Base-by-base conservation (phyloP, 2,888 invertebrate genomes). In the Agriopis leucophaearia region DNA sequence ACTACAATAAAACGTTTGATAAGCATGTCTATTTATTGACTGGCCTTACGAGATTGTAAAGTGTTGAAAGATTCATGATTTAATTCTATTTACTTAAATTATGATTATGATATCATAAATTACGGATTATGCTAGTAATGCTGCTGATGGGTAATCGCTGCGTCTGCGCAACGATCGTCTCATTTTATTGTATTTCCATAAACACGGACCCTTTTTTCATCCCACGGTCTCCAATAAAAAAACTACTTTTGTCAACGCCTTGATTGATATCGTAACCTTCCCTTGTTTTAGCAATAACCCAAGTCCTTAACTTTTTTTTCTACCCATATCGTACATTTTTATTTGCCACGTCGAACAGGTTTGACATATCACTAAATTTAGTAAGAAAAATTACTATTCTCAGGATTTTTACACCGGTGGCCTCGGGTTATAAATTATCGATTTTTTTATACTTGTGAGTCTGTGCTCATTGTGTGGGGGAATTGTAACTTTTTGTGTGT, bases 291-390 rank as follows among this genome's bases (percentile, higher is more conserved):
- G 92, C 92, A 91, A 90, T 91, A 91, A 88, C 90, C 91, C 88
- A 80, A 86, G 84, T 79, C 84, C 81, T 84, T 82, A 80, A 80
- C 81, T 77, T 75, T 88, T 92, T 91, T 89, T 87, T 84, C 79
- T 74, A 79, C 81, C 80, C 80, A 79, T 75, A 79, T 87, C 85
- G 86, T 90, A 91, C 88, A 88, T 92, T 93, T 94, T 92, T 92
- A 92, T 93, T 92, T 92, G 88, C 84, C 84, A 86, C 91, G 88
- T 90, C 90, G 85, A 88, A 89, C 89, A 86, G 84, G 88, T 91
- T 92, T 92, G 93, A 93, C 93, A 91, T 91, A 90, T 93, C 91
- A 92, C 92, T 93, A 94, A 93, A 93, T 93, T 92, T 89, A 86
- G 87, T 88, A 89, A 93, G 90, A 92, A 91, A 92, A 88, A 91